Conservation (phyloP, 2,113 vertebrate species). For the Mastomys coucha region DNA sequence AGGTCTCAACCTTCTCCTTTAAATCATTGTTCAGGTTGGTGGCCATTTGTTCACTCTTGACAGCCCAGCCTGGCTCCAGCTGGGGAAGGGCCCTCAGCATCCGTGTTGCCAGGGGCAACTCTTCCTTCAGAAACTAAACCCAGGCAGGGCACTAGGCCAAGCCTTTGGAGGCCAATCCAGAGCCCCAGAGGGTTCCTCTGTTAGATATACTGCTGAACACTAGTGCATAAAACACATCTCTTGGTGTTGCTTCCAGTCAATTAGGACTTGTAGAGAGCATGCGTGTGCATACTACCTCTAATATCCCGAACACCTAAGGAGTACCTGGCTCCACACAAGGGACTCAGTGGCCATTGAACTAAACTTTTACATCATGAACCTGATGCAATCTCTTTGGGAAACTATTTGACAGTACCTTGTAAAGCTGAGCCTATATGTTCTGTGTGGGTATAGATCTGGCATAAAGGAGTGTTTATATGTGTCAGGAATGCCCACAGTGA, state of each 20-base stretch:
- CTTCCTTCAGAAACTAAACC: not conserved
- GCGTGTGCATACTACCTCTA: too few species aligned
- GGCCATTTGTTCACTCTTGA: not conserved
- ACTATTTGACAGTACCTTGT: not conserved
- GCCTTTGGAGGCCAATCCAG: not conserved
- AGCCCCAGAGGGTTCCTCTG: not conserved
- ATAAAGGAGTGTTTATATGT: not conserved
- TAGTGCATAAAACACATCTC: not conserved
- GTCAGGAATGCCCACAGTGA: not conserved
- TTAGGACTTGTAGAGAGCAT: not conserved
- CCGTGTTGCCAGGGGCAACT: not conserved
- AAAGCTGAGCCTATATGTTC: not conserved
- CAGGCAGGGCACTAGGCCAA: not conserved
- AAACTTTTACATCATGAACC: not conserved
- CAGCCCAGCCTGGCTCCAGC: not conserved
- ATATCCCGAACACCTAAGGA: not conserved
- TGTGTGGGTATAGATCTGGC: not conserved
- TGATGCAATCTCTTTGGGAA: slow-evolving; percentile 9
- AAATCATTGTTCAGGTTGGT: slow-evolving; percentile 57
- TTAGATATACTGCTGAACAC: not conserved
- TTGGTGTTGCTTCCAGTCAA: not conserved
- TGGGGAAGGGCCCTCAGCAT: not conserved
- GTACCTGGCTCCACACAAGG: not conserved
- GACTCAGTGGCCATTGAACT: not conserved
- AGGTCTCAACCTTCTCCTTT: slow-evolving; percentile 74